Evolutionary conservation across 2,113 vertebrate genomes (phyloP).

Genomic region (Fregetta grallaria): DNA sequence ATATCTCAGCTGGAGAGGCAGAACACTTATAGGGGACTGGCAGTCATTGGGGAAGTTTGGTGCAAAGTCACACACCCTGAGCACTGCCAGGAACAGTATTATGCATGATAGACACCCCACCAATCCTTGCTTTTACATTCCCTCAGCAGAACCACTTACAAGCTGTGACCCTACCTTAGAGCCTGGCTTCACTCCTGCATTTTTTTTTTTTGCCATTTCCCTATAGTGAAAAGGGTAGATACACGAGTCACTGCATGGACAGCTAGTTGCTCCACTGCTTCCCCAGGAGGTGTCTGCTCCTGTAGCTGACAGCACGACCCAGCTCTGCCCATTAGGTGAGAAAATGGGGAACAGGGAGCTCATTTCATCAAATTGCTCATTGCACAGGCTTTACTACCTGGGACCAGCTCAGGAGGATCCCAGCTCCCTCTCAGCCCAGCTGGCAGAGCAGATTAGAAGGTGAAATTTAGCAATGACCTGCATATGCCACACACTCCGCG

Average conservation of each 20-base stretch:
- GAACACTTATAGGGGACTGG: background rate
- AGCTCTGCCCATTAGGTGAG: background rate
- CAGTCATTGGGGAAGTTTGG: background rate
- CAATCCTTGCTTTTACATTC: background rate
- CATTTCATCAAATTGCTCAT: background rate
- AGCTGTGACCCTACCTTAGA: background rate
- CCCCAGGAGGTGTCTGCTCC: background rate
- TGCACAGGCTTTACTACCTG: background rate
- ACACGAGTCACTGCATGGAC: background rate
- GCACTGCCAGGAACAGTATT: background rate
- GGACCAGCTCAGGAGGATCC: background rate
- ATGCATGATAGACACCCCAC: background rate
- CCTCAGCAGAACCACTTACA: background rate
- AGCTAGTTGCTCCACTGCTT: background rate
- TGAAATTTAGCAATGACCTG: background rate
- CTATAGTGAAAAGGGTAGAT: background rate
- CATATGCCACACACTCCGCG: rapidly evolving
- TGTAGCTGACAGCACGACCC: background rate
- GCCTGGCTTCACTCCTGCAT: background rate
- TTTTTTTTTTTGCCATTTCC: background rate
- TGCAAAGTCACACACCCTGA: background rate
- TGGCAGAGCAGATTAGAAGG: background rate
- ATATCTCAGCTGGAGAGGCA: background rate
- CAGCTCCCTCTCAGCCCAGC: background rate
- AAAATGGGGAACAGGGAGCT: background rate